phyloP scores from a whole-genome alignment of 2,888 invertebrate genomes.

The Thymelicus lineola region DNA sequence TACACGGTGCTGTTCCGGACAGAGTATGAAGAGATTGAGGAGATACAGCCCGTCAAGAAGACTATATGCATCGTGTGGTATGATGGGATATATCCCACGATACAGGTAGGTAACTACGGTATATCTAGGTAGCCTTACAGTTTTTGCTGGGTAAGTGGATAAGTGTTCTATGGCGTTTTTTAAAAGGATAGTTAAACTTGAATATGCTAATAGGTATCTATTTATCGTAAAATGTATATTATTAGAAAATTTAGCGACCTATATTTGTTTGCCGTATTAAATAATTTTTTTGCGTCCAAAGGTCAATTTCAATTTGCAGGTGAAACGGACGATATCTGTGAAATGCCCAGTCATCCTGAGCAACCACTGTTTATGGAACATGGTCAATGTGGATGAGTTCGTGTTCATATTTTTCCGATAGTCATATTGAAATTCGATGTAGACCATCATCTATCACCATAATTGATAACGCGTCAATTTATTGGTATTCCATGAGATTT shows the following conservation, averaged over 20 bases:
- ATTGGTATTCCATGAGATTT: no score
- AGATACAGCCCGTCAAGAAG: constrained; percentile 69
- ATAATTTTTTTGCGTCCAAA: background rate
- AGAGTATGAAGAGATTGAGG: constrained; percentile 68
- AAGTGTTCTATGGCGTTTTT: no score
- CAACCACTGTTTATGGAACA: constrained; percentile 78
- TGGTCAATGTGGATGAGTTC: constrained; percentile 73
- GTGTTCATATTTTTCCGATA: constrained; percentile 46
- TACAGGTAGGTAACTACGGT: constrained; percentile 55
- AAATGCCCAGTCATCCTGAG: constrained; percentile 75
- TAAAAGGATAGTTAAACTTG: no score
- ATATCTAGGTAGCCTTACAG: no score
- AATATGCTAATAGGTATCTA: no score
- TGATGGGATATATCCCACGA: constrained; percentile 76
- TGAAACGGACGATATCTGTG: constrained; percentile 73
- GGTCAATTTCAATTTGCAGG: constrained; percentile 54
- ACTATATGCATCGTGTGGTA: constrained; percentile 75
- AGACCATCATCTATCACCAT: background rate
- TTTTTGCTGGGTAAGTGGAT: no score
- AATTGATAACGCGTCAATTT: no score
- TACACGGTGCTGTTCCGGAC: constrained; percentile 71
- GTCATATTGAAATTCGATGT: background rate
- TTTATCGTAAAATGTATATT: no score
- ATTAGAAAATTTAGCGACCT: no score
- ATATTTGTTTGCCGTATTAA: no score